Percentiles rank a stretch among this genome's conserved stretches.
These are phyloP conservation scores for Simalia tracyae DNA, from an alignment of 2,797 vertebrate genomes.

Conservation along the genomic window DNA sequence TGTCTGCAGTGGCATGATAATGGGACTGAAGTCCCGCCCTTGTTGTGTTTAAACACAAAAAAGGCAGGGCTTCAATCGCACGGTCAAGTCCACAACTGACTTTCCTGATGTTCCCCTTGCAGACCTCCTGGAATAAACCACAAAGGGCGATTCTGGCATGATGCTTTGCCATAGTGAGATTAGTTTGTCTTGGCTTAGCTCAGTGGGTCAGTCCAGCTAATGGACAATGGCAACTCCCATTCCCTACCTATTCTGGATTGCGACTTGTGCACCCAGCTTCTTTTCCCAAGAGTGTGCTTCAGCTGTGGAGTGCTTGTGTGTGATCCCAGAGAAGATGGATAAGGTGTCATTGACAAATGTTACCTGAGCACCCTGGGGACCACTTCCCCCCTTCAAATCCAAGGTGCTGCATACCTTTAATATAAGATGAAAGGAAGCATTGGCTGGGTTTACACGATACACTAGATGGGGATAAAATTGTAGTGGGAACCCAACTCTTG, in stretches of 20 bases:
- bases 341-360: no score
- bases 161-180: no score
- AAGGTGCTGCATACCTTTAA: not conserved
- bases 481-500: not conserved
- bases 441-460: not conserved
- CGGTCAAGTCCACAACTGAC: not conserved
- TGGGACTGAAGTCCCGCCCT: not conserved
- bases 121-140: not conserved
- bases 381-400: not conserved
- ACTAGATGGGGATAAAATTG: not conserved
- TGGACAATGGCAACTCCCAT: not conserved
- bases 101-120: not conserved
- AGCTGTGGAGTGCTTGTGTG: not conserved
- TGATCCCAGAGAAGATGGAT: not conserved
- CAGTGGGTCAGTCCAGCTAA: no score
- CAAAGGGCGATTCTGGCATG: not conserved
- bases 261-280: not conserved
- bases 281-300: not conserved
- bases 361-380: not conserved
- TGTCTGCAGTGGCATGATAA: no score
- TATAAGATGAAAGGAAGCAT: not conserved
- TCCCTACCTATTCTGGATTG: not conserved
- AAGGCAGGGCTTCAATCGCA: not conserved
- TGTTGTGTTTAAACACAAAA: not conserved
- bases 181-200: no score